Evolutionary conservation across 2,113 vertebrate species (phyloP).

Genomic region (Lagopus leucura): DNA sequence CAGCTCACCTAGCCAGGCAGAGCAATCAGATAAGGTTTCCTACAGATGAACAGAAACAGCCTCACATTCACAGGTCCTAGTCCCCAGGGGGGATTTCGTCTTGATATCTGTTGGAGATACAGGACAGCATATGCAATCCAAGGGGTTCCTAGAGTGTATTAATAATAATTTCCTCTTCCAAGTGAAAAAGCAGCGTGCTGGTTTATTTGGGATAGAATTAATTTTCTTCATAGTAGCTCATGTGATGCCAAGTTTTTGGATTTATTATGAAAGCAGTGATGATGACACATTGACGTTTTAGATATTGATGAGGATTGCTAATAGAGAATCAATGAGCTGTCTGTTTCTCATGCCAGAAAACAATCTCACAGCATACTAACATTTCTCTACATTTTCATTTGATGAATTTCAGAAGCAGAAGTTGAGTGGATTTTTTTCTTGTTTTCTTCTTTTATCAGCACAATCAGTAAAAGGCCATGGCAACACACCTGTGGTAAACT

Average conservation of each 20-base stretch:
- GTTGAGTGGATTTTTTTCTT: neutral
- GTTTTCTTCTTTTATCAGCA: neutral
- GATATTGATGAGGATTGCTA: neutral
- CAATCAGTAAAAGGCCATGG: neutral
- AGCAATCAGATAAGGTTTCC: neutral
- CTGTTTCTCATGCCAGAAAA: neutral
- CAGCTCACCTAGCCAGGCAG: neutral
- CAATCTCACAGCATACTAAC: neutral
- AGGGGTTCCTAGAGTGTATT: neutral
- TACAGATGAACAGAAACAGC: neutral
- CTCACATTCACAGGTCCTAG: neutral
- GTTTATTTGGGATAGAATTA: neutral
- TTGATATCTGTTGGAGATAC: neutral
- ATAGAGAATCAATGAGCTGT: neutral
- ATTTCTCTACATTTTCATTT: neutral
- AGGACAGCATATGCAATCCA: neutral
- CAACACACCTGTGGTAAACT: neutral
- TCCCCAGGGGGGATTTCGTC: neutral
- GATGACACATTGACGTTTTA: neutral
- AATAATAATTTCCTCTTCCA: neutral
- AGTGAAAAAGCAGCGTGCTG: neutral
- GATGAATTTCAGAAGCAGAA: neutral
- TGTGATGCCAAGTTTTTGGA: neutral
- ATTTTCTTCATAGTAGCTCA: neutral
- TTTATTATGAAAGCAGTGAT: neutral